Evolutionary conservation across 2,888 invertebrate species (phyloP).

Genomic region (Diarsia mendica): DNA sequence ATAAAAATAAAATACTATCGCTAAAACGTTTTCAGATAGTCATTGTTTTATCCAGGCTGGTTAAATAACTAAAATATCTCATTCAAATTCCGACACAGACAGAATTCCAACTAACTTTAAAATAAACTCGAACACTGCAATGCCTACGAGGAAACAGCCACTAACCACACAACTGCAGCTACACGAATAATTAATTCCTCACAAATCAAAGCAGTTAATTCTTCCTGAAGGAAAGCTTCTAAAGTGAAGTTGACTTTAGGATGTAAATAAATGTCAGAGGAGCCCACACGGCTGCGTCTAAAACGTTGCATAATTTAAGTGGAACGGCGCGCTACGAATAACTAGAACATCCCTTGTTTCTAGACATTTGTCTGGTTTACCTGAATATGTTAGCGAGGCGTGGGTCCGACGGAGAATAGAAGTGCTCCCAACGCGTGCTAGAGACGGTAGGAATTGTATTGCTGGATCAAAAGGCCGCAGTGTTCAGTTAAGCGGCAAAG

Average conservation of each 20-base stretch:
- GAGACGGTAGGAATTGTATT: slow-evolving; percentile 36
- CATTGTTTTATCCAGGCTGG: background rate
- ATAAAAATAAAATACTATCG: background rate
- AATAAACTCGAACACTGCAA: background rate
- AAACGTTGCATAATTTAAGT: slow-evolving; percentile 64
- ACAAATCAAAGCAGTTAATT: slow-evolving; percentile 42
- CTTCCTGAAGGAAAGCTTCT: slow-evolving; percentile 16
- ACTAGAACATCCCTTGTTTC: slow-evolving; percentile 56
- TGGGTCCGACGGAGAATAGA: slow-evolving; percentile 38
- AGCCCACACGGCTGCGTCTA: slow-evolving; percentile 36
- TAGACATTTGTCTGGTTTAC: slow-evolving; percentile 59
- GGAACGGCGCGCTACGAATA: slow-evolving; percentile 55
- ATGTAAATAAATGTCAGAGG: slow-evolving; percentile 55
- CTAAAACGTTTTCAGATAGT: background rate
- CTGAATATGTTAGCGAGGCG: slow-evolving; percentile 57
- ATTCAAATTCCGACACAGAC: background rate
- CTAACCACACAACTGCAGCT: background rate
- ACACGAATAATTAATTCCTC: slow-evolving; percentile 42
- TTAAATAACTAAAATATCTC: background rate
- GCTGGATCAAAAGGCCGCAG: slow-evolving; percentile 33
- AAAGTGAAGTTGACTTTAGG: slow-evolving; percentile 46
- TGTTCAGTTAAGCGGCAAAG: slow-evolving; percentile 32
- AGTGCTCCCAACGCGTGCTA: background rate
- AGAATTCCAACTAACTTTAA: background rate
- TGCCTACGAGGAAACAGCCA: background rate